Base-by-base conservation (phyloP, 2,888 invertebrate species). In the Caenorhabditis angaria region DNA sequence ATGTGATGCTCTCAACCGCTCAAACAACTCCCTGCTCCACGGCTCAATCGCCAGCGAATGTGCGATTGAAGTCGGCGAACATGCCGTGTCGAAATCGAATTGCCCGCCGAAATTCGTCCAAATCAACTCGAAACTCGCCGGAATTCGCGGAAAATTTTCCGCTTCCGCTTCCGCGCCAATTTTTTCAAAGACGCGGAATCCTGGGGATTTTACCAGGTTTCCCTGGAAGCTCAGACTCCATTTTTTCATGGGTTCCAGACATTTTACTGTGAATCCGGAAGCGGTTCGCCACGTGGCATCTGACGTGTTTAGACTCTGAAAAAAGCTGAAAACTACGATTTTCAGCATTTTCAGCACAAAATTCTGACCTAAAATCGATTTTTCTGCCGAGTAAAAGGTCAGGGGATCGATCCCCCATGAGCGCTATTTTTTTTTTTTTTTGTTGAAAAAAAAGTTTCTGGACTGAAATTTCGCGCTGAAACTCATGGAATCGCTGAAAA, bases 41-140 rank as follows among this genome's bases (percentile, higher is more conserved):
- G 90, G 90, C 87, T 94, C 93, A 58, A 90, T 89, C 0, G 93
- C 93, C 47, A 94, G 91, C 1, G 93, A 92, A 74, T 91, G 91
- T 54, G 93, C 92, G 83, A 93, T 89, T 0, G 91, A 89, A 0
- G 90, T 89, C 0, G 91, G 90, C 77, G 92, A 90, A 54, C 93
- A 89, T 78, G 93, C 92, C 0, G 91, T 90, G 87, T 93, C 93
- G 84, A 91, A 93, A 83, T 93, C 92, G 87, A 93, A 93, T 86
- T 91, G 90, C 0, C 89, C 89, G 32, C 91, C 89, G 24, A 91
- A 90, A 0, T 92, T 91, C 5, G 87, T 89, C 91, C 92, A 93
- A 56, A 90, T 90, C 0, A 92, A 90, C 62, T 90, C 88, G 85
- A 93, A 90, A 12, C 90, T 90, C 2, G 93, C 91, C 2, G 91